phyloP scores from a whole-genome alignment of 2,797 vertebrate genomes.

The Nyctibius grandis region DNA sequence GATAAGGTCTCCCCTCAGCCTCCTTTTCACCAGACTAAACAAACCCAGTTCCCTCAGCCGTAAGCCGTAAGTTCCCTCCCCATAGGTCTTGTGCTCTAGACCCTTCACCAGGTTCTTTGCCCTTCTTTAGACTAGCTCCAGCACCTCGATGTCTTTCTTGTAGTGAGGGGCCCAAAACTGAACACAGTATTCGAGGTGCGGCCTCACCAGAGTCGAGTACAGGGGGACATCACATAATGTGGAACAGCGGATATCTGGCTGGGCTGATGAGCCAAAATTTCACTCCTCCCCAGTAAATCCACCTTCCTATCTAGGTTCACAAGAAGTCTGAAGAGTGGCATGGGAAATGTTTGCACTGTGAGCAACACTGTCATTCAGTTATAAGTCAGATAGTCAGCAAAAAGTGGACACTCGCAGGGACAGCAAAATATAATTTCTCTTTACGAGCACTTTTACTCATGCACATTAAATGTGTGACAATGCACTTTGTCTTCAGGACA shows the following conservation, averaged over 20 bases:
- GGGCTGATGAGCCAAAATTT: neutral
- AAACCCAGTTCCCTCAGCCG: no score
- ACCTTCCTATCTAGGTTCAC: neutral
- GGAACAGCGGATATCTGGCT: neutral
- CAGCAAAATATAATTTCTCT: conserved; percentile 27
- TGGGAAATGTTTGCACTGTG: neutral
- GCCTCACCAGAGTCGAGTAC: no score
- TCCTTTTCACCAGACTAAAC: no score
- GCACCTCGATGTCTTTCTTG: no score
- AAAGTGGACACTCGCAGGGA: neutral
- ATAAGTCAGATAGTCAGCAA: neutral
- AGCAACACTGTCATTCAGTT: neutral
- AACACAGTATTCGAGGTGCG: no score
- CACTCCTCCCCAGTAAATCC: neutral
- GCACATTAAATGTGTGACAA: conserved; percentile 1
- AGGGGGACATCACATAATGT: no score
- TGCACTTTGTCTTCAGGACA: conserved; percentile 23
- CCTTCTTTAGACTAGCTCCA: no score
- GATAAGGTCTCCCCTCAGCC: no score
- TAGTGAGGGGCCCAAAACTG: no score
- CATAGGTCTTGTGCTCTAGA: no score
- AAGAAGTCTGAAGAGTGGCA: neutral
- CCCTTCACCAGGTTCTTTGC: no score
- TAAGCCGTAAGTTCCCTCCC: no score
- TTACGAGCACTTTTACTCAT: conserved; percentile 11